Conservation (phyloP, 2,113 vertebrate genomes). For the Cebus imitator region DNA sequence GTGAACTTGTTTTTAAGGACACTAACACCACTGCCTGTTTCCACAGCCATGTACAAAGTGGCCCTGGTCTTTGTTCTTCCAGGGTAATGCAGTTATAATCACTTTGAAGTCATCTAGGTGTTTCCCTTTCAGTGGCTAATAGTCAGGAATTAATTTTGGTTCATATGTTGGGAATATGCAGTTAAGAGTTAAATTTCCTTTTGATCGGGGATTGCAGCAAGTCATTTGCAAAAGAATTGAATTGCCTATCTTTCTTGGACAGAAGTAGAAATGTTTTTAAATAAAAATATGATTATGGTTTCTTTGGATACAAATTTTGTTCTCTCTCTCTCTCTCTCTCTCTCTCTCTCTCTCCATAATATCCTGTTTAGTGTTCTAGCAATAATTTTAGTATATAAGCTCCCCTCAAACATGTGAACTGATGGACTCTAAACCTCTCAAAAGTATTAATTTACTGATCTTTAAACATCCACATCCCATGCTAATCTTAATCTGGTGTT, state of each 20-base stretch:
- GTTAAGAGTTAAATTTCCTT: background rate
- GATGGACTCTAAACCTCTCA: background rate
- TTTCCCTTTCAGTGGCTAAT: background rate
- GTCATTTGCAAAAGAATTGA: conserved; percentile 4
- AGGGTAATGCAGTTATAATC: background rate
- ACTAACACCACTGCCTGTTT: background rate
- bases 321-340: background rate
- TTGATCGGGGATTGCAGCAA: background rate
- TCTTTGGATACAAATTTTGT: conserved; percentile 11
- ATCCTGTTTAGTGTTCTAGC: background rate
- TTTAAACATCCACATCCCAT: background rate
- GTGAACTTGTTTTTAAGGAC: background rate
- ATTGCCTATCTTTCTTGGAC: background rate
- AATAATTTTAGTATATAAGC: conserved; percentile 1
- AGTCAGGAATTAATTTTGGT: background rate
- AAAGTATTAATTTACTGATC: background rate
- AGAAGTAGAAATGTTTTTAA: conserved; percentile 33
- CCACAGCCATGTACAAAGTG: background rate
- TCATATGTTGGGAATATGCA: background rate
- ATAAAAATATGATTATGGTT: background rate
- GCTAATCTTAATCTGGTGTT: background rate
- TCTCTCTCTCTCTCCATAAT: conserved; percentile 16
- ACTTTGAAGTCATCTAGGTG: conserved; percentile 4
- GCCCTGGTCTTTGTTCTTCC: background rate
- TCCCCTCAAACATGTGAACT: background rate